Evolutionary conservation across 2,888 invertebrate genomes (phyloP).

Genomic region (Meghimatium bilineatum): DNA sequence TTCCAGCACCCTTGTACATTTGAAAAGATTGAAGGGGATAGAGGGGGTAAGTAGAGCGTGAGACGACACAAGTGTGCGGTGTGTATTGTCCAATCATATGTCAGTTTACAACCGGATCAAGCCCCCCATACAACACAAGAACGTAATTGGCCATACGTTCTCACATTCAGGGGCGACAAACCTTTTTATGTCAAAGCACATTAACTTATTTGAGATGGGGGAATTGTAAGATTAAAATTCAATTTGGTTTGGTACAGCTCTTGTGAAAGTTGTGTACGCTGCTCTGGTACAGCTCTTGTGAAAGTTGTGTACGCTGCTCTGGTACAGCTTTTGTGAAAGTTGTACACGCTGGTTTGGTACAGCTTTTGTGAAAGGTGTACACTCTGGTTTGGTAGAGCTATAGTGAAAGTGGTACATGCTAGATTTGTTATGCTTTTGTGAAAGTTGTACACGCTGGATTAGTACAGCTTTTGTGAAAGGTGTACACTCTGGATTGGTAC

Average conservation of each 20-base stretch:
- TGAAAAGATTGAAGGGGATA: background rate
- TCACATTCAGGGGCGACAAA: conserved; percentile 25
- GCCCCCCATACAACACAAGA: background rate
- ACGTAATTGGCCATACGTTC: conserved; percentile 33
- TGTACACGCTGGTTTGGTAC: background rate
- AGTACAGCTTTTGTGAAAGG: no score
- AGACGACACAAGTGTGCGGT: background rate
- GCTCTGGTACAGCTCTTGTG: background rate
- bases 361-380: background rate
- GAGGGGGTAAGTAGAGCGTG: background rate
- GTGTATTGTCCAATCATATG: conserved; percentile 21
- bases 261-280: background rate
- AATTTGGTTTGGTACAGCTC: background rate
- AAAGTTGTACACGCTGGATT: no score
- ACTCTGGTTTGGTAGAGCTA: no score
- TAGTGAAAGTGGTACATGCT: no score
- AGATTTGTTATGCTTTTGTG: no score
- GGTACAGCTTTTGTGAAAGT: background rate
- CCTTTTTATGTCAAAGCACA: conserved; percentile 33
- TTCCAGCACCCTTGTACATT: background rate
- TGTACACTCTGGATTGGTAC: no score
- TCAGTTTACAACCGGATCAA: background rate
- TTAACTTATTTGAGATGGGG: conserved; percentile 24
- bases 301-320: background rate
- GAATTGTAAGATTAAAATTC: conserved; percentile 27